Conservation (phyloP, 1,140 invertebrate genomes). For the Dinothrombium tinctorium region DNA sequence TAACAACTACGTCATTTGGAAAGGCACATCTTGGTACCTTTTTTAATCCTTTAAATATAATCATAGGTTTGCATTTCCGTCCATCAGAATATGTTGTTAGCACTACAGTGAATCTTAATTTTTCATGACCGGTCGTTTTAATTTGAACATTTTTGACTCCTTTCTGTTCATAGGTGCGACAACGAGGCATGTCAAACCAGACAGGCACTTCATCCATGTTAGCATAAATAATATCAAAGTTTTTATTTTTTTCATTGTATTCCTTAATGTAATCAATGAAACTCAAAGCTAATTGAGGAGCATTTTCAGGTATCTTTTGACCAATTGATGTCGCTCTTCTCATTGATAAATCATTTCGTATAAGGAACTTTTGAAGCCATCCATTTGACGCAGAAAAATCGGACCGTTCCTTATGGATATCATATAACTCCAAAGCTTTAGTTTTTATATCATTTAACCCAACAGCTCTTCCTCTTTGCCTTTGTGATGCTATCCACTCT, state of each 20-base stretch:
- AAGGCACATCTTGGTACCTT: constrained; percentile 7
- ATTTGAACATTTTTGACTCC: constrained; percentile 6
- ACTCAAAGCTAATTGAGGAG: neutral
- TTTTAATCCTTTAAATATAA: constrained; percentile 8
- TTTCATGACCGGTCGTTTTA: constrained; percentile 9
- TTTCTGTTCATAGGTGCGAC: constrained; percentile 7
- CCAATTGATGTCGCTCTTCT: neutral
- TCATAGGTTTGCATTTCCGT: constrained; percentile 5
- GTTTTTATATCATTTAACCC: too few species aligned
- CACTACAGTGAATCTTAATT: constrained; percentile 7
- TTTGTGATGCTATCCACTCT: too few species aligned
- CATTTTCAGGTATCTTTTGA: constrained; percentile 2
- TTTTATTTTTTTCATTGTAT: neutral
- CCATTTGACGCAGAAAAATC: neutral
- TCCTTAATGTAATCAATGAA: neutral
- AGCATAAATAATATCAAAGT: neutral
- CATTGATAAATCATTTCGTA: neutral
- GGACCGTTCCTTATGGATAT: too few species aligned
- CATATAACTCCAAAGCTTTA: too few species aligned
- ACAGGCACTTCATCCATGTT: constrained; percentile 12
- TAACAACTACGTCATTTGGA: too few species aligned
- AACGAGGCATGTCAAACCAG: constrained; percentile 8
- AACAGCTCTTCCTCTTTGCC: too few species aligned
- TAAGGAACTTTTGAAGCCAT: neutral
- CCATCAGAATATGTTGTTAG: constrained; percentile 3